Conservation (phyloP, 1,140 invertebrate species). For the Caenorhabditis inopinata region DNA sequence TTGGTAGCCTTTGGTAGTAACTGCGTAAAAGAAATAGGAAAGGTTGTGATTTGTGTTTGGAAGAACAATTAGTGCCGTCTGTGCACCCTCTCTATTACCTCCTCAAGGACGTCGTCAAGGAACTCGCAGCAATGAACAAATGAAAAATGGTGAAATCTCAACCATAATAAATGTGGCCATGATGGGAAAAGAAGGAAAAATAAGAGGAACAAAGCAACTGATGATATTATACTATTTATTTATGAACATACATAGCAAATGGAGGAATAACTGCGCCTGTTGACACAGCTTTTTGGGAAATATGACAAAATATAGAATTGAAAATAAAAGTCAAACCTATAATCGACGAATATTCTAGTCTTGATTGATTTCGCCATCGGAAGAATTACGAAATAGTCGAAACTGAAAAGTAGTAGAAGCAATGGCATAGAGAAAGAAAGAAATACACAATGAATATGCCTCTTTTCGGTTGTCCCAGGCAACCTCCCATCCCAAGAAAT, state of each 20-base stretch:
- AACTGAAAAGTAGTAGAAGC: too few relatives aligned
- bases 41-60: too few relatives aligned
- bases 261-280: neutral
- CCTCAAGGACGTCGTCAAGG: neutral
- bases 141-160: conserved; percentile 1
- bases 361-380: too few relatives aligned
- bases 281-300: neutral
- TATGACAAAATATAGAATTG: neutral
- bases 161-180: neutral
- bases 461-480: too few relatives aligned
- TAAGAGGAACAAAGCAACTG: neutral
- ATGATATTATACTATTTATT: neutral
- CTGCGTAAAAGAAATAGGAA: neutral
- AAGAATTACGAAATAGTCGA: too few relatives aligned
- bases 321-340: neutral
- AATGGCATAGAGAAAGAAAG: too few relatives aligned
- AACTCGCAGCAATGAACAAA: neutral
- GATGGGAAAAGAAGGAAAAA: neutral
- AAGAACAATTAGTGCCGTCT: neutral
- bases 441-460: too few relatives aligned
- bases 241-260: neutral
- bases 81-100: neutral
- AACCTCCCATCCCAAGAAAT: too few relatives aligned
- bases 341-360: too few relatives aligned
- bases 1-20: neutral